Base-by-base conservation (phyloP, 2,888 invertebrate species). In the Hylaea fasciaria region DNA sequence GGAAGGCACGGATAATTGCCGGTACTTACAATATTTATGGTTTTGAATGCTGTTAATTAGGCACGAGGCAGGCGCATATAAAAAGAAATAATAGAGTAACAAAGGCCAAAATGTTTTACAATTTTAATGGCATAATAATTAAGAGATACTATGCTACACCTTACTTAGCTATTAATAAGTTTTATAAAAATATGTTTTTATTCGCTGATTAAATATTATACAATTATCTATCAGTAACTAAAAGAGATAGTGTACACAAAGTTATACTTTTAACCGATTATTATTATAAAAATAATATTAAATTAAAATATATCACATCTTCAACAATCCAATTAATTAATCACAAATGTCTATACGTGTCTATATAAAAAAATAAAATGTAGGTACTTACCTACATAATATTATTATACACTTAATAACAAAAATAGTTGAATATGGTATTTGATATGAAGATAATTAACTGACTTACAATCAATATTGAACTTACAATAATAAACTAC, bases 41-140 rank as follows among this genome's bases (percentile, higher is more conserved):
- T 22, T 22, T 22, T 22, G 3, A 22, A 5, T 22, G 22, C 22
- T 22, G 5, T 22, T 22, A 2, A 22, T 22, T 22, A 22, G 2
- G 5, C 5, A 2, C 5, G 22, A 22, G 22, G 22, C 22, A 22
- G 22, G 22, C 22, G 22, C 22, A 3, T 22, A 3, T 2, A 22
- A 22, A 22, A n/a, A n/a, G n/a, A n/a, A n/a, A n/a, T n/a, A n/a
- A n/a, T n/a, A n/a, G n/a, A n/a, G n/a, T 28, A 7, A 28, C 28
- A 28, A 28, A 44, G 22, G 1, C 0, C 10, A 22, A 44, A n/a
- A n/a, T 44, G 22, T 22, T 17, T 29, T 28, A 22, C 9, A 37
- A 40, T 28, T 14, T 54, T 58, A 61, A 64, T 64, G 57, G 55
- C 22, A 3, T 32, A 61, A 57, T n/a, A 56, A 52, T 61, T 55